A percentile compares a stretch with the other conserved stretches of the same genome.
Evolutionary conservation across 2,797 vertebrate genomes (phyloP).

Genomic region (Delichon dasypus): DNA sequence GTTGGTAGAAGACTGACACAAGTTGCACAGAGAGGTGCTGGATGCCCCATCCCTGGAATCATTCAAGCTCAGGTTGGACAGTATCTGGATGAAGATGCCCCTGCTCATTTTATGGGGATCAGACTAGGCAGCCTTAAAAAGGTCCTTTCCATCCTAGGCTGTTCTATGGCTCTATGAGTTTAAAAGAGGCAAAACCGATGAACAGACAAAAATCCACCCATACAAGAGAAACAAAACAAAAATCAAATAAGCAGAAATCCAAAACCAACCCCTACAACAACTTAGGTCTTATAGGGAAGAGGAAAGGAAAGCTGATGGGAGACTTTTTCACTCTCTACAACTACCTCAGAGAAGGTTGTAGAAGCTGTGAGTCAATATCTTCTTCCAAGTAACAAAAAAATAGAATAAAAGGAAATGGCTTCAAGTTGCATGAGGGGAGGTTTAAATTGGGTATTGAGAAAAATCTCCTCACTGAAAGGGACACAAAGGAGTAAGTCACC

Average conservation of each 20-base stretch:
- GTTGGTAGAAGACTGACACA: neutral
- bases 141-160: accelerated
- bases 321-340: neutral
- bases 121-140: neutral
- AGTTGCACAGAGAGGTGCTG: neutral
- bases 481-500: neutral
- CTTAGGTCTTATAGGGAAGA: neutral
- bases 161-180: neutral
- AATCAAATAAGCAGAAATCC: neutral
- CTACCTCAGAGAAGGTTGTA: neutral
- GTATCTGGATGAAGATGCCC: neutral
- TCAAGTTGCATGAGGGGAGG: neutral
- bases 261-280: accelerated
- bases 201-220: neutral
- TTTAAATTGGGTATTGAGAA: neutral
- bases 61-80: neutral
- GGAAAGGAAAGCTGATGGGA: neutral
- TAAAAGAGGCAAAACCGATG: neutral
- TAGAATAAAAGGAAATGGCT: neutral
- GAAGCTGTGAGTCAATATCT: neutral
- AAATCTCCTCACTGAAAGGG: neutral
- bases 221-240: neutral
- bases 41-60: neutral
- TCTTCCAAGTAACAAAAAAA: neutral
- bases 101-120: neutral